Percentiles rank a stretch among this genome's conserved stretches.
phyloP scores from a whole-genome alignment of 30 jellyfish, hydroid and myxozoan genomes.

The Chrysaora quinquecirrha region DNA sequence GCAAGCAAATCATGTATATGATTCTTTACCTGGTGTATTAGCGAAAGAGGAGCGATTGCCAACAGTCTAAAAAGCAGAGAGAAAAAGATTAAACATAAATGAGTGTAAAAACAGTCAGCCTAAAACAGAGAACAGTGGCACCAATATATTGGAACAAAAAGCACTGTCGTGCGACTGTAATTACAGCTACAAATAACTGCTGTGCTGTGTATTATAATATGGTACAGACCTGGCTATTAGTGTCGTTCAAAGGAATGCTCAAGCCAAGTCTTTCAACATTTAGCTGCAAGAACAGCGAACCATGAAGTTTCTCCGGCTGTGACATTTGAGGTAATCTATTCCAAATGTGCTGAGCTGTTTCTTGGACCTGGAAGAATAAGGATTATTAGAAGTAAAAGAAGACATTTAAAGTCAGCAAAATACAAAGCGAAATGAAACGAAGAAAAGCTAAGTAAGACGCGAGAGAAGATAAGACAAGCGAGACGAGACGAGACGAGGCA shows the following conservation, averaged over 20 bases:
- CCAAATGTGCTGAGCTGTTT: slow-evolving; percentile 82
- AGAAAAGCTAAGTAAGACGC: too few relatives aligned
- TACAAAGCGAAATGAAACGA: too few relatives aligned
- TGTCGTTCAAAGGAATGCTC: slow-evolving; percentile 81
- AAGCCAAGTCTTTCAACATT: slow-evolving; percentile 79
- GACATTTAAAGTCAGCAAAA: too few relatives aligned
- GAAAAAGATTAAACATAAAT: neutral
- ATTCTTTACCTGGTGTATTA: slow-evolving; percentile 69
- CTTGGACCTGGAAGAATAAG: slow-evolving; percentile 54
- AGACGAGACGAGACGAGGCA: too few relatives aligned
- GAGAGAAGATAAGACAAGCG: too few relatives aligned
- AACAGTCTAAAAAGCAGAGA: slow-evolving; percentile 11
- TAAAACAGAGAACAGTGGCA: too few relatives aligned
- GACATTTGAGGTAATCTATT: slow-evolving; percentile 77
- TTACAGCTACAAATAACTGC: too few relatives aligned
- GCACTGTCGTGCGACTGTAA: too few relatives aligned
- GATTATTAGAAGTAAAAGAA: neutral
- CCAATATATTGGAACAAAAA: too few relatives aligned
- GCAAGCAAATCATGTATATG: too few relatives aligned
- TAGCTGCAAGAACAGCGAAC: slow-evolving; percentile 75
- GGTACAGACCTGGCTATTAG: slow-evolving; percentile 48
- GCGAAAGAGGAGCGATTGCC: slow-evolving; percentile 62
- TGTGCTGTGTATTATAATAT: too few relatives aligned
- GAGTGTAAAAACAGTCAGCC: too few relatives aligned
- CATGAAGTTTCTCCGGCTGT: slow-evolving; percentile 51